These are phyloP conservation scores for Emys orbicularis DNA, from an alignment of 2,797 vertebrate genomes.

Conservation along the genomic window DNA sequence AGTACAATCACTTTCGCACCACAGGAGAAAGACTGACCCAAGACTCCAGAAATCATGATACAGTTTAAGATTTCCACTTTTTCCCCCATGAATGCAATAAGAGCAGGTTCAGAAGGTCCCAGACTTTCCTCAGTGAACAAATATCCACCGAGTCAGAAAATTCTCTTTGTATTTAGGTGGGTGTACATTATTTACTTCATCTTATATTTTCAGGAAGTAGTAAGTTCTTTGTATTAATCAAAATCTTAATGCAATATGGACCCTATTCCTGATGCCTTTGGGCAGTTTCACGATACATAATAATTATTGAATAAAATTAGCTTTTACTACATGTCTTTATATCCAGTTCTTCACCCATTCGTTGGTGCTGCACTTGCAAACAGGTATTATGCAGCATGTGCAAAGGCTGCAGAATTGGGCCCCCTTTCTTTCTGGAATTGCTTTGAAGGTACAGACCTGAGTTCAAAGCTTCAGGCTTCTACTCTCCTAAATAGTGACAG, in stretches of 20 bases:
- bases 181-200: not conserved
- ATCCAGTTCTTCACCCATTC: not conserved
- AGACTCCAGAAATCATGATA: not conserved
- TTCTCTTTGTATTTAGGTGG: not conserved
- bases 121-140: not conserved
- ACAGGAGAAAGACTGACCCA: not conserved
- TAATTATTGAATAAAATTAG: not conserved
- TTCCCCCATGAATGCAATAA: fast-evolving
- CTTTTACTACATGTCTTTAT: not conserved
- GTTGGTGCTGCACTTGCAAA: not conserved
- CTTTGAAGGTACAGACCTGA: not conserved
- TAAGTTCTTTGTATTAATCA: not conserved
- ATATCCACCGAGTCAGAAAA: fast-evolving
- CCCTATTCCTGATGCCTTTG: not conserved
- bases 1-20: not conserved
- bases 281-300: not conserved
- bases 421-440: not conserved
- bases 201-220: not conserved
- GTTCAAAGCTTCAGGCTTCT: not conserved
- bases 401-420: not conserved
- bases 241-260: not conserved
- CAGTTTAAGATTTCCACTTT: not conserved
- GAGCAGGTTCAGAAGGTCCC: fast-evolving
- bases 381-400: not conserved
- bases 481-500: not conserved